These are phyloP conservation scores for Celastrina argiolus DNA, from an alignment of 2,888 invertebrate species.

Conservation along the genomic window DNA sequence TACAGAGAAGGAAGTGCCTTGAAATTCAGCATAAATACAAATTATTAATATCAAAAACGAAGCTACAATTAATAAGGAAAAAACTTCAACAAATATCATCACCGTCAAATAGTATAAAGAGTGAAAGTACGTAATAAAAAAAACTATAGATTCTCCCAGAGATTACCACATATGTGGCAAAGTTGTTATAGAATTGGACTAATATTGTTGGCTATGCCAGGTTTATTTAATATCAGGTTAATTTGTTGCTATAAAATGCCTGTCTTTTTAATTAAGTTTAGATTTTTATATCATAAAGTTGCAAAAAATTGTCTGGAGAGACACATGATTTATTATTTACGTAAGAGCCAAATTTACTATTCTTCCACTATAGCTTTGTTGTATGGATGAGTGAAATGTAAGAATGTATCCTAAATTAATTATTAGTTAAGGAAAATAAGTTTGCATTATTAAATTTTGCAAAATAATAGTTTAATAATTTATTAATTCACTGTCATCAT, in stretches of 20 bases:
- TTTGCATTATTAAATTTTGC: background rate
- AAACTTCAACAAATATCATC: background rate
- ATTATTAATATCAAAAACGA: background rate
- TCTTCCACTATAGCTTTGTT: background rate
- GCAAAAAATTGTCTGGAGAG: too few species aligned
- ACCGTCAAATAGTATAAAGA: background rate
- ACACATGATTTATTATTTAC: background rate
- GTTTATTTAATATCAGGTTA: too few species aligned
- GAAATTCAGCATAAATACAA: slow-evolving; percentile 1
- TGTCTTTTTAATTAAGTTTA: too few species aligned
- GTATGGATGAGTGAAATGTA: background rate
- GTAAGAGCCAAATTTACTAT: background rate
- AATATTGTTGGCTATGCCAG: too few species aligned
- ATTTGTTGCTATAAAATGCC: too few species aligned
- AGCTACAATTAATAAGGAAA: background rate
- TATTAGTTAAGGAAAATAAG: background rate
- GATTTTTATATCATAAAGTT: too few species aligned
- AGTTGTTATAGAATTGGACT: background rate
- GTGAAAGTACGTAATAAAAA: background rate
- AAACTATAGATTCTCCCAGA: background rate
- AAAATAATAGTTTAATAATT: background rate
- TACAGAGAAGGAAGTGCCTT: background rate
- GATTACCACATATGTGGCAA: background rate
- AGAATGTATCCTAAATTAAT: background rate
- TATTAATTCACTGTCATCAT: background rate